A percentile compares a stretch with the other conserved stretches of the same genome.
Evolutionary conservation across 2,113 vertebrate genomes (phyloP).

Genomic region (Pristiophorus japonicus): DNA sequence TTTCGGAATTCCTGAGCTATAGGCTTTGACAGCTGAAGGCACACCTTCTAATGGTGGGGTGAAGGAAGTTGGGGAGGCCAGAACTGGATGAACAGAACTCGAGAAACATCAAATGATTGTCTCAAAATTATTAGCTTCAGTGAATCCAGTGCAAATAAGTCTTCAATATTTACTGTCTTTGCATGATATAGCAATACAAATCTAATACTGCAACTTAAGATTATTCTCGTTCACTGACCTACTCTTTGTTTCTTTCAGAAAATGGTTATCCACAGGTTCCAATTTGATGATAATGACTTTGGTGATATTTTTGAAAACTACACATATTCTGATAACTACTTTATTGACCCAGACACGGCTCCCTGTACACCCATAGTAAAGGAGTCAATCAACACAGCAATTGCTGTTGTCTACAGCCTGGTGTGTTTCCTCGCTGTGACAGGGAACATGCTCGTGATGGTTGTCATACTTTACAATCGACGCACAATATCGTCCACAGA

Average conservation of each 20-base stretch:
- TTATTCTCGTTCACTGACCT: neutral
- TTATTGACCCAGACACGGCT: fast-evolving
- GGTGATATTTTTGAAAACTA: neutral
- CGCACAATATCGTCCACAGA: slow-evolving; percentile 63
- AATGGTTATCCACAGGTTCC: neutral
- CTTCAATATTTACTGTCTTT: neutral
- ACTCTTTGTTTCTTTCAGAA: neutral
- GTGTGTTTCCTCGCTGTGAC: slow-evolving; percentile 72
- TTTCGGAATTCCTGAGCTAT: neutral
- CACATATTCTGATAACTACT: neutral
- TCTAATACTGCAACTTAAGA: neutral
- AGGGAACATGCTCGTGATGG: slow-evolving; percentile 75
- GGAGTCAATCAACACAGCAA: slow-evolving; percentile 46
- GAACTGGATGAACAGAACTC: neutral
- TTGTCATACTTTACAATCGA: slow-evolving; percentile 62
- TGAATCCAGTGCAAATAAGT: neutral
- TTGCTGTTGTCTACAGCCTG: slow-evolving; percentile 55
- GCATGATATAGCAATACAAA: neutral
- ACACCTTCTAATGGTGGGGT: neutral
- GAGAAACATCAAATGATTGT: neutral
- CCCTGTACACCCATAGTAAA: slow-evolving; percentile 47
- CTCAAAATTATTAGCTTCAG: neutral
- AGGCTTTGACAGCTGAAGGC: neutral
- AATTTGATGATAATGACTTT: neutral
- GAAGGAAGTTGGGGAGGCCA: neutral